Evolutionary conservation across 2,113 vertebrate species (phyloP).

Genomic region (Sitta europaea): DNA sequence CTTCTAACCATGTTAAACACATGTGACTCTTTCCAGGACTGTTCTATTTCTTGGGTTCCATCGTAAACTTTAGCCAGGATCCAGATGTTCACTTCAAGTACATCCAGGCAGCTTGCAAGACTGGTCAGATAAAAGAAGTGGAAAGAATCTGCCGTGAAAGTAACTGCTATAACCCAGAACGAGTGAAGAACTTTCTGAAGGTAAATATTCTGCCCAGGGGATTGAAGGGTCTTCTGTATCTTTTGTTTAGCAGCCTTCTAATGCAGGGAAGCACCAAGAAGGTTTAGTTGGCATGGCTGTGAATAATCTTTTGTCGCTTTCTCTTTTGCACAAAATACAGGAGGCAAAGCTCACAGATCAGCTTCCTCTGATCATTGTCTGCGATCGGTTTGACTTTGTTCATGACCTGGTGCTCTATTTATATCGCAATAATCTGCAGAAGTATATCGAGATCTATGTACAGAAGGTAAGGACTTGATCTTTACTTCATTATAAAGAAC

Average conservation of each 20-base stretch:
- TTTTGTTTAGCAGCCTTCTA: neutral
- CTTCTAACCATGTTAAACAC: neutral
- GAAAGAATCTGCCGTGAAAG: slow-evolving; percentile 92
- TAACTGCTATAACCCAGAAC: slow-evolving; percentile 89
- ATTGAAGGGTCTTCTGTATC: neutral
- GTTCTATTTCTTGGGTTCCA: slow-evolving; percentile 93
- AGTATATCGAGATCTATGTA: slow-evolving; percentile 93
- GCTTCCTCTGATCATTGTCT: slow-evolving; percentile 92
- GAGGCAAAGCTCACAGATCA: slow-evolving; percentile 93
- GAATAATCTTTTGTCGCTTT: neutral
- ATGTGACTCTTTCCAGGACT: slow-evolving; percentile 73
- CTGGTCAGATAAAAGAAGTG: slow-evolving; percentile 94
- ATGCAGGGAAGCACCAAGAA: neutral
- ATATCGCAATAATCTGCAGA: slow-evolving; percentile 91
- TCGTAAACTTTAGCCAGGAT: slow-evolving; percentile 96
- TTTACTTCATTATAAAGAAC: neutral
- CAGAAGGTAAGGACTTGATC: slow-evolving; percentile 80
- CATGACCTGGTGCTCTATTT: slow-evolving; percentile 91
- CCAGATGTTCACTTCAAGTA: slow-evolving; percentile 93
- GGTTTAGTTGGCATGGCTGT: neutral
- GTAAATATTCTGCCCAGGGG: slow-evolving; percentile 25
- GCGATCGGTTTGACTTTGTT: slow-evolving; percentile 91
- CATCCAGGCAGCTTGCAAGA: slow-evolving; percentile 92
- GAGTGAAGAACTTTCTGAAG: slow-evolving; percentile 93
- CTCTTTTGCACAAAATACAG: slow-evolving; percentile 49